Evolutionary conservation across 2,888 invertebrate species (phyloP).

Genomic region (Carterocephalus palaemon): DNA sequence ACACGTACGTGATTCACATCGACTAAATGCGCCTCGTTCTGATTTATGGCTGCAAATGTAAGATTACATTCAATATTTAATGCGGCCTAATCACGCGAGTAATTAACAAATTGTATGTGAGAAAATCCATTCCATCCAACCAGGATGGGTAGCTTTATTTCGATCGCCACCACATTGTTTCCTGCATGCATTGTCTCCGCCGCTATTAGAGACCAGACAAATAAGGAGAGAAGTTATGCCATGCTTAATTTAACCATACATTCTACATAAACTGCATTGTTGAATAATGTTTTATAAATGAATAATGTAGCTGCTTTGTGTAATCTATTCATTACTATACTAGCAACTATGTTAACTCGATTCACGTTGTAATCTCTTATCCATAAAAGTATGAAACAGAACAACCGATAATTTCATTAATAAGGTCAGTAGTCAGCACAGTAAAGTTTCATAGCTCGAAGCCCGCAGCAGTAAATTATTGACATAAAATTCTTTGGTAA

Average conservation of each 20-base stretch:
- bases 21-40: conserved; percentile 17
- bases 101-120: conserved; percentile 51
- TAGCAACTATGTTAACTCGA: conserved; percentile 10
- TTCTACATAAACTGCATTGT: conserved; percentile 24
- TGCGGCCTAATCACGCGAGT: conserved; percentile 49
- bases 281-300: conserved; percentile 25
- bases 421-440: no score
- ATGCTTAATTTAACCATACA: conserved; percentile 25
- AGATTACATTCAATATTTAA: conserved; percentile 42
- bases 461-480: no score
- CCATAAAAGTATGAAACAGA: no score
- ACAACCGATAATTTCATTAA: no score
- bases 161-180: conserved; percentile 34
- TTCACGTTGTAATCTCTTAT: conserved; percentile 1
- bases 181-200: conserved; percentile 33
- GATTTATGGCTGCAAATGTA: conserved; percentile 29
- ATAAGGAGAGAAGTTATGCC: conserved; percentile 26
- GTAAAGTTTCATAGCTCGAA: no score
- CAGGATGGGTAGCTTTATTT: conserved; percentile 38
- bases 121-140: conserved; percentile 44
- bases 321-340: conserved; percentile 16
- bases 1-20: conserved; percentile 21
- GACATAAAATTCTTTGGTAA: no score
- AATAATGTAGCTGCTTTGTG: conserved; percentile 20
- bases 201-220: conserved; percentile 23